These are phyloP conservation scores for Halichondria panicea DNA, from an alignment of 37 sponge, comb jelly and placozoan species.

Conservation along the genomic window DNA sequence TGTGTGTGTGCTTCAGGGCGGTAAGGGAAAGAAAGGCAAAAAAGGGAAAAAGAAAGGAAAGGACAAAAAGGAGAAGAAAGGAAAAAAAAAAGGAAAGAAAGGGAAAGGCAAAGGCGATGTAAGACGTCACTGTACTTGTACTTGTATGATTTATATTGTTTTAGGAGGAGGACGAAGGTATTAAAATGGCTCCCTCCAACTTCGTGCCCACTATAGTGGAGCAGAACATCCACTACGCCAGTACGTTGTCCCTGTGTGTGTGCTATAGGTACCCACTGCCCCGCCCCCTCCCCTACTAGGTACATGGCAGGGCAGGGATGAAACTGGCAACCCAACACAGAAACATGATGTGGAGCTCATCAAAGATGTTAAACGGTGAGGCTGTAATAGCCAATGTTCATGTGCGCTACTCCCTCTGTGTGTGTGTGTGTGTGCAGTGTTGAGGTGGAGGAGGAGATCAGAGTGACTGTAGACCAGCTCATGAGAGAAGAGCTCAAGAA, in stretches of 20 bases:
- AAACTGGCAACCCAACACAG: constrained; percentile 85
- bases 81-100: constrained; percentile 76
- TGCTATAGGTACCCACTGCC: neutral
- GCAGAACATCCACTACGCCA: constrained; percentile 57
- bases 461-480: constrained; percentile 93
- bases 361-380: constrained; percentile 89
- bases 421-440: constrained; percentile 41
- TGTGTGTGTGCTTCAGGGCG: constrained; percentile 21
- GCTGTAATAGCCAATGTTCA: neutral
- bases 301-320: constrained; percentile 92
- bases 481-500: constrained; percentile 99
- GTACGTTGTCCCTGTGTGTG: constrained; percentile 25
- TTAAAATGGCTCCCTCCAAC: constrained; percentile 85
- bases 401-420: neutral
- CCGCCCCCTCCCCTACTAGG: constrained; percentile 24
- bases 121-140: neutral
- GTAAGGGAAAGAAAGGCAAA: constrained; percentile 80
- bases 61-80: constrained; percentile 71
- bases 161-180: constrained; percentile 92
- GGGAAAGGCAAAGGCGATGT: constrained; percentile 78
- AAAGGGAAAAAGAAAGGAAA: constrained; percentile 80
- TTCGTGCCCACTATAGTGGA: constrained; percentile 85
- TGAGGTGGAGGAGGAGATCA: constrained; percentile 91
- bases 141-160: neutral
- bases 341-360: constrained; percentile 92